Base-by-base conservation (phyloP, 2,113 vertebrate genomes). In the Tragelaphus buxtoni region DNA sequence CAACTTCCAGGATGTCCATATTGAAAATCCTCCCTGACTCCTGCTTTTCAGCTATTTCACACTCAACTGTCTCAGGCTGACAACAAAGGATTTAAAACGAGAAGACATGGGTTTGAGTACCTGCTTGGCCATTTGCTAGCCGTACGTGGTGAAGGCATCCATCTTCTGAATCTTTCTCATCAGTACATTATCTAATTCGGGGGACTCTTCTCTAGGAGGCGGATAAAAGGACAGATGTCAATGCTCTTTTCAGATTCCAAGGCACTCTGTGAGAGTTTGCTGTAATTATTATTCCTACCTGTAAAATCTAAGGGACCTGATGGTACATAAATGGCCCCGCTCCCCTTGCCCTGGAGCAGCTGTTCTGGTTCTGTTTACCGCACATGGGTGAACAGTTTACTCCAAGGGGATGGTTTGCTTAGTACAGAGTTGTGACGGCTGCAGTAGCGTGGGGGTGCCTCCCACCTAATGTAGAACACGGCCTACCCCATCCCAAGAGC, bases 361-460 rank as follows among this genome's bases (percentile, higher is more conserved):
- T 98, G 96, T 56, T 96, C 51, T 28, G 58, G 58, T 93, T 97
- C 93, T 89, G 65, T 90, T 96, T 91, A 87, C 72, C 1, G 1
- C 94, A 93, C 94, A 69, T 85, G 97, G 95, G 87, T 93, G 96
- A 95, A 60, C 60, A 69, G 95, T 90, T 97, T 65, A 90, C 83
- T 92, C 84, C 79, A 56, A 95, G 91, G 96, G 87, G 94, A 92
- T 91, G 60, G 93, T 76, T 87, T 61, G 53, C 93, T 92, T 61
- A 84, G 85, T 90, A 69, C 55, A 81, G 53, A 16, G 32, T 56
- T 53, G 30, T 63, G 83, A 58, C 88, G 90, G 76, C 32, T 82
- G 39, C 65, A 55, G 84, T 28, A 82, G 74, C 8, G 7, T 45
- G 72, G 63, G 58, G 72, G 92, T 90, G 74, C 96, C 58, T 96